These are phyloP conservation scores for Dipus sagitta DNA, from an alignment of 2,797 vertebrate species.

Conservation along the genomic window DNA sequence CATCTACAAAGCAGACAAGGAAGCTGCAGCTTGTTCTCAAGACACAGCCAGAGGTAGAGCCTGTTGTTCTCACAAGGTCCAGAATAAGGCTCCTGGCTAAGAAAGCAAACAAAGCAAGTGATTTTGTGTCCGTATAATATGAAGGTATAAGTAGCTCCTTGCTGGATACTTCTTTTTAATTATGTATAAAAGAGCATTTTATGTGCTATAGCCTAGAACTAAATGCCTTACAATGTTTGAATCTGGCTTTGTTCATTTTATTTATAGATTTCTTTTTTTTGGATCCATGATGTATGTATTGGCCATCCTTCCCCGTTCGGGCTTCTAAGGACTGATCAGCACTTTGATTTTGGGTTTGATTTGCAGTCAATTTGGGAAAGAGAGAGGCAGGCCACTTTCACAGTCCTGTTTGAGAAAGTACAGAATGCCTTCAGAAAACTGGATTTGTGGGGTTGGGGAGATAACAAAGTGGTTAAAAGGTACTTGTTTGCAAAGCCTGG, in stretches of 20 bases:
- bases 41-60: background rate
- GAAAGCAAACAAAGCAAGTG: slow-evolving; percentile 45
- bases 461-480: no score
- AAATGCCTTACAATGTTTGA: background rate
- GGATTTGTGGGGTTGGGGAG: no score
- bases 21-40: background rate
- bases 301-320: background rate
- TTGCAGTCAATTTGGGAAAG: background rate
- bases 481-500: no score
- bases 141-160: background rate
- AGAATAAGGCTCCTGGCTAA: slow-evolving; percentile 24
- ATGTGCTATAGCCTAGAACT: background rate
- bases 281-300: no score
- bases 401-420: background rate
- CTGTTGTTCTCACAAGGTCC: background rate
- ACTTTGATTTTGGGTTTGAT: background rate
- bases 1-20: slow-evolving; percentile 11
- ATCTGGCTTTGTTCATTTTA: background rate
- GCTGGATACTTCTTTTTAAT: slow-evolving; percentile 11
- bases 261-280: background rate
- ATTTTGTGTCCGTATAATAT: background rate
- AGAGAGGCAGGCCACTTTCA: background rate
- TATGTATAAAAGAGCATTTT: background rate
- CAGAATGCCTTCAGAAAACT: background rate
- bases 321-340: background rate